These are phyloP conservation scores for Epirrhoe alternata DNA, from an alignment of 2,888 invertebrate species.

Conservation along the genomic window DNA sequence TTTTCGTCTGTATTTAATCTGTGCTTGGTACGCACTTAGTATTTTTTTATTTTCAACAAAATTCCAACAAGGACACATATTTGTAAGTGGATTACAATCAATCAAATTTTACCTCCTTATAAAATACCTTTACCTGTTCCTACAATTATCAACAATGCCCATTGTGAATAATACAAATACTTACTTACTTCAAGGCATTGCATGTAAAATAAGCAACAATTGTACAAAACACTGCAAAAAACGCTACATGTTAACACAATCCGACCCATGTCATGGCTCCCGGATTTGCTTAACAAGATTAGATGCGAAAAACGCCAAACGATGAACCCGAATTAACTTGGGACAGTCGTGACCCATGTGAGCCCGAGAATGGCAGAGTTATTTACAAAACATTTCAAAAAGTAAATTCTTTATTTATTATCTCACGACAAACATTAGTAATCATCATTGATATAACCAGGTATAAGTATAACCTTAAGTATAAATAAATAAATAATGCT, in stretches of 20 bases:
- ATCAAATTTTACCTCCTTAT: too few species aligned
- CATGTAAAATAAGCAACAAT: constrained; percentile 9
- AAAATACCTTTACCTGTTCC: too few species aligned
- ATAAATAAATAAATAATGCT: too few species aligned
- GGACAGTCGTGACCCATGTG: constrained; percentile 27
- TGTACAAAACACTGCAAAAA: constrained; percentile 40
- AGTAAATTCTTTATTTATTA: neutral
- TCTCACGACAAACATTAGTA: neutral
- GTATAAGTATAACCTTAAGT: too few species aligned
- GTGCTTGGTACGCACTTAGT: too few species aligned
- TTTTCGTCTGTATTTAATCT: too few species aligned
- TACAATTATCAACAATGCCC: too few species aligned
- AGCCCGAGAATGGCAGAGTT: constrained; percentile 14
- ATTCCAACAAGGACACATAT: neutral
- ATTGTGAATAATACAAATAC: neutral
- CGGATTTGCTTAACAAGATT: constrained; percentile 80
- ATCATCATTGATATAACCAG: too few species aligned
- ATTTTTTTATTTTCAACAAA: neutral
- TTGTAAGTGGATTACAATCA: too few species aligned
- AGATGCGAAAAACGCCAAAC: constrained; percentile 73
- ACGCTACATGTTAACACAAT: constrained; percentile 59
- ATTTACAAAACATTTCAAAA: neutral
- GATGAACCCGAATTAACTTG: constrained; percentile 70
- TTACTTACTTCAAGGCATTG: neutral
- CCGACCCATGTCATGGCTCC: constrained; percentile 67